Evolutionary conservation across 2,797 vertebrate species (phyloP).

Genomic region (Phrynocephalus forsythii): DNA sequence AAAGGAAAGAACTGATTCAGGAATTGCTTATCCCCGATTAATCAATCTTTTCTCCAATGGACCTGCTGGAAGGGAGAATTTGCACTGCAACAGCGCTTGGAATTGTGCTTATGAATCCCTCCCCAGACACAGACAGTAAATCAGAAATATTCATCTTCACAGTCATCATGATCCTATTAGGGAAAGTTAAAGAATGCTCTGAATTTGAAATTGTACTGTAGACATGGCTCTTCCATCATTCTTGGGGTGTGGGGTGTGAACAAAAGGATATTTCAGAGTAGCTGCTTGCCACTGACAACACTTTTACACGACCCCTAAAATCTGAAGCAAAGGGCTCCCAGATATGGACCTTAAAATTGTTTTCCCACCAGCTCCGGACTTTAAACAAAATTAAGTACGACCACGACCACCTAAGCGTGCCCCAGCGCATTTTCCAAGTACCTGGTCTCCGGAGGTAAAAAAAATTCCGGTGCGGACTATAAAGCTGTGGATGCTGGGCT

Average conservation of each 20-base stretch:
- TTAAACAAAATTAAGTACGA: no score
- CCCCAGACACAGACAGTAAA: background rate
- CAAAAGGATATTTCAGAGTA: background rate
- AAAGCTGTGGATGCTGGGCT: no score
- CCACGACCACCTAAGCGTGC: no score
- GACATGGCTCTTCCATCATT: background rate
- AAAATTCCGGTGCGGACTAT: no score
- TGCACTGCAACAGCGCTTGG: background rate
- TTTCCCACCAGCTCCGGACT: no score
- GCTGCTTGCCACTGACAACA: background rate
- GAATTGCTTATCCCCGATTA: background rate
- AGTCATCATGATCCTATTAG: background rate
- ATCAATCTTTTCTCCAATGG: background rate
- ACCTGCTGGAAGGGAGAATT: background rate
- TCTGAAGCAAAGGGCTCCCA: no score
- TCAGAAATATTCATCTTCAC: conserved; percentile 3
- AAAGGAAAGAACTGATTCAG: background rate
- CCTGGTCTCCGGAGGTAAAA: no score
- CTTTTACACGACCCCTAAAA: no score
- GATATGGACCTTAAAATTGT: no score
- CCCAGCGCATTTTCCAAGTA: no score
- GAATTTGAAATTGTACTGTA: background rate
- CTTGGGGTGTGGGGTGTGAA: background rate
- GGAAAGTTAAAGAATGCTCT: background rate
- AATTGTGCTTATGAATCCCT: background rate